phyloP scores from a whole-genome alignment of 2,113 vertebrate genomes.

The Ceuthmochares aereus region DNA sequence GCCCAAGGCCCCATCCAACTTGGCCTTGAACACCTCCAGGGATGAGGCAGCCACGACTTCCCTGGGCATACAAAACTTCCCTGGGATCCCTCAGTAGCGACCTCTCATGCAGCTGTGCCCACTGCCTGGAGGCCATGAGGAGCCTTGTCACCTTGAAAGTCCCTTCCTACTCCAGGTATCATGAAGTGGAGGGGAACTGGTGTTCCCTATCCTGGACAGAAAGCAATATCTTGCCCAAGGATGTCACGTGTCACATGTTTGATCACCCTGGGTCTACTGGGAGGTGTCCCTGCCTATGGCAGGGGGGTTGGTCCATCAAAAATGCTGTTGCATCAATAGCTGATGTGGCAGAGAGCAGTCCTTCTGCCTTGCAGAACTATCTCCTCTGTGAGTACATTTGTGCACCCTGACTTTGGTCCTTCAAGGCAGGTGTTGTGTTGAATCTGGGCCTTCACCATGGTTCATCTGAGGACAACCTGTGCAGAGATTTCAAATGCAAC shows the following conservation, averaged over 20 bases:
- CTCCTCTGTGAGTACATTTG: rapidly evolving
- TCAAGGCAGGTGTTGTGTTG: not conserved
- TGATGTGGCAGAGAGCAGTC: rapidly evolving
- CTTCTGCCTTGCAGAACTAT: not conserved
- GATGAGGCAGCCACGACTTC: too few relatives aligned
- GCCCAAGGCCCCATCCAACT: too few relatives aligned
- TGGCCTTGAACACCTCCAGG: too few relatives aligned
- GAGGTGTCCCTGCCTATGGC: too few relatives aligned
- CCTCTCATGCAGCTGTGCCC: rapidly evolving
- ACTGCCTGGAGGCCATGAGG: rapidly evolving
- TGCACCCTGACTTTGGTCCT: not conserved
- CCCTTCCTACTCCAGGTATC: not conserved
- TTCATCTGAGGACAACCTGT: not conserved
- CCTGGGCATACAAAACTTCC: too few relatives aligned
- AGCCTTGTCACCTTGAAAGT: not conserved
- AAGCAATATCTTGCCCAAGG: not conserved
- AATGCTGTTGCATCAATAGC: not conserved
- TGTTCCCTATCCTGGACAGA: not conserved
- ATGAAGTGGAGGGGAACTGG: not conserved
- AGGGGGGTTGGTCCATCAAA: not conserved
- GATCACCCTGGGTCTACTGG: too few relatives aligned
- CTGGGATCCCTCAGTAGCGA: rapidly evolving
- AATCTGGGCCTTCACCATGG: not conserved
- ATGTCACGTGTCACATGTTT: rapidly evolving
- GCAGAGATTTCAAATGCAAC: not conserved